Evolutionary conservation across 37 sponge, comb jelly and placozoan species (phyloP).

Genomic region (Geodia barretti): DNA sequence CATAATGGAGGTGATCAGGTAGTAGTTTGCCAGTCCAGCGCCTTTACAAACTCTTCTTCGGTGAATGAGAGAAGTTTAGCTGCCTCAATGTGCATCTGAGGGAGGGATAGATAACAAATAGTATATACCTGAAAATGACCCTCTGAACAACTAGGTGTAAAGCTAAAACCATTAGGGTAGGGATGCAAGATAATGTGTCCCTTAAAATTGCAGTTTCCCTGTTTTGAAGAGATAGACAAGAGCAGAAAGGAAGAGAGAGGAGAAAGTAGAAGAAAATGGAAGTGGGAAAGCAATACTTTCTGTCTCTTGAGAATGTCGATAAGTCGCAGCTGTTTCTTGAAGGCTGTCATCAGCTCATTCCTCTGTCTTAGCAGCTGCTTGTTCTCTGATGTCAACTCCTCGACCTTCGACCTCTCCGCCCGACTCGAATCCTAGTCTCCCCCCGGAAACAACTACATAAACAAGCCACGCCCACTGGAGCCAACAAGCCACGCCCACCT

Average conservation of each 20-base stretch:
- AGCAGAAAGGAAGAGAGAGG: neutral
- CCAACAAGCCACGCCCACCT: neutral
- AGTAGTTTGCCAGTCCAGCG: constrained; percentile 92
- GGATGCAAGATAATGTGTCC: neutral
- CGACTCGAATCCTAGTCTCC: constrained; percentile 52
- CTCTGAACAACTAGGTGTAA: neutral
- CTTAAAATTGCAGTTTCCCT: too few species aligned
- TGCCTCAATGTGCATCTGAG: constrained; percentile 97
- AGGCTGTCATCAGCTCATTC: constrained; percentile 89
- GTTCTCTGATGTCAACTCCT: constrained; percentile 66
- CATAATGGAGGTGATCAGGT: too few species aligned
- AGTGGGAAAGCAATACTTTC: too few species aligned
- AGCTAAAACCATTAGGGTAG: neutral
- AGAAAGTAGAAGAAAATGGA: neutral
- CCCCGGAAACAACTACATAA: neutral
- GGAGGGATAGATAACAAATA: neutral
- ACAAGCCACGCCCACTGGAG: neutral
- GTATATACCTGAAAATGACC: neutral
- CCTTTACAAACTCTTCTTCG: constrained; percentile 96
- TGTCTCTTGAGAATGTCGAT: constrained; percentile 97
- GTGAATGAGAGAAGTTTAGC: constrained; percentile 92
- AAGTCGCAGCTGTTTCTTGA: constrained; percentile 97
- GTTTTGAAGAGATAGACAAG: too few species aligned
- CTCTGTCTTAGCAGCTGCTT: constrained; percentile 91
- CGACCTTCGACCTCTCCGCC: constrained; percentile 66